Evolutionary conservation across 2,888 invertebrate species (phyloP).

Genomic region (Chaitophorus viminalis): DNA sequence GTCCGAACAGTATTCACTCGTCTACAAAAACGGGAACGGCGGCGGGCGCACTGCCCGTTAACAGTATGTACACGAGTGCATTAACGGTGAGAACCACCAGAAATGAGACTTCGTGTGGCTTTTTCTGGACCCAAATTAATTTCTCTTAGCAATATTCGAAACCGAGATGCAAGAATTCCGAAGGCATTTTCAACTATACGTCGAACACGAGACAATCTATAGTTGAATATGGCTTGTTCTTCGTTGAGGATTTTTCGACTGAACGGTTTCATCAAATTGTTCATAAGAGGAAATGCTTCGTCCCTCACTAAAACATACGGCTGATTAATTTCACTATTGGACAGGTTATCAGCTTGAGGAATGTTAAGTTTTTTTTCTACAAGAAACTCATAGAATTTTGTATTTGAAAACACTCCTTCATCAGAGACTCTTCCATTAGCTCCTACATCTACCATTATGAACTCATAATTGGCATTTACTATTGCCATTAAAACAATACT

Average conservation of each 20-base stretch:
- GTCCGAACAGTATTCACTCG: no score
- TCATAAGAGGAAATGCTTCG: slow-evolving; percentile 63
- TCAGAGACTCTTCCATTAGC: slow-evolving; percentile 65
- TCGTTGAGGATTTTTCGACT: slow-evolving; percentile 47
- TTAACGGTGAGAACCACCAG: no score
- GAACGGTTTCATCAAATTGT: slow-evolving; percentile 63
- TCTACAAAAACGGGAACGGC: no score
- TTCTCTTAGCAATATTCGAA: slow-evolving; percentile 31
- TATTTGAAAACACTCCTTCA: slow-evolving; percentile 65
- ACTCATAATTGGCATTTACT: slow-evolving; percentile 65
- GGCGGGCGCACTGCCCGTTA: no score
- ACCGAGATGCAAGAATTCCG: slow-evolving; percentile 61
- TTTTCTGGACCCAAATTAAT: slow-evolving; percentile 39
- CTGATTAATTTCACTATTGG: slow-evolving; percentile 8
- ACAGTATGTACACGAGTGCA: no score
- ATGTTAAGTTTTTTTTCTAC: slow-evolving; percentile 60
- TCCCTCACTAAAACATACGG: slow-evolving; percentile 62
- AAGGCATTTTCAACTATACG: slow-evolving; percentile 64
- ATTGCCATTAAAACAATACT: slow-evolving; percentile 65
- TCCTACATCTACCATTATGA: slow-evolving; percentile 65
- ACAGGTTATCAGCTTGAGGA: slow-evolving; percentile 61
- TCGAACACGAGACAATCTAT: slow-evolving; percentile 64
- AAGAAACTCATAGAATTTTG: slow-evolving; percentile 63
- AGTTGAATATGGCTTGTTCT: slow-evolving; percentile 64
- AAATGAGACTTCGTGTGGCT: no score